A percentile compares a stretch with the other conserved stretches of the same genome.
These are phyloP conservation scores for Ommatoiulus sabulosus DNA, from an alignment of 2,888 invertebrate genomes.

Conservation along the genomic window DNA sequence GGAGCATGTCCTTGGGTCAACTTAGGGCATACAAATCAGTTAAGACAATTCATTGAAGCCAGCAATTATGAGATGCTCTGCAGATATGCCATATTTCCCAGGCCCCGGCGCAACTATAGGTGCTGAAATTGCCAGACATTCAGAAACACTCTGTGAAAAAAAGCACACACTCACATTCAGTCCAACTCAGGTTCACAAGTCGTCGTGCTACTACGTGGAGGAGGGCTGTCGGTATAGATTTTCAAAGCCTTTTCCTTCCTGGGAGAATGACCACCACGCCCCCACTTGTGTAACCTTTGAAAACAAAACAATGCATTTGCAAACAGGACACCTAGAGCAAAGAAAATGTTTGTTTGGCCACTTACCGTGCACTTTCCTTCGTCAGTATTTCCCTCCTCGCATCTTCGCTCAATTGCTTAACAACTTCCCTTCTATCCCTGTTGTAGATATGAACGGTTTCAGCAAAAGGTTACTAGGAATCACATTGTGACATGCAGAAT, in stretches of 20 bases:
- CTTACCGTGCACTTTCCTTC: constrained; percentile 71
- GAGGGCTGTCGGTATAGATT: constrained; percentile 75
- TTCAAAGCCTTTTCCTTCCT: constrained; percentile 79
- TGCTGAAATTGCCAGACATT: background rate
- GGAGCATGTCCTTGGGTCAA: background rate
- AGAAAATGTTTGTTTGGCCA: background rate
- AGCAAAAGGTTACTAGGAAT: background rate
- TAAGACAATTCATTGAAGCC: background rate
- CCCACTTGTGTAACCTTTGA: constrained; percentile 60
- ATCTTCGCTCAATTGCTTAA: constrained; percentile 74
- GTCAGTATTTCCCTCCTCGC: constrained; percentile 74
- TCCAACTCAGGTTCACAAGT: constrained; percentile 53
- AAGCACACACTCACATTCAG: background rate
- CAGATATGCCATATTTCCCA: background rate
- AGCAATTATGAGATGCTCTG: background rate
- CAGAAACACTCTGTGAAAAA: background rate
- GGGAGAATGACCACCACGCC: constrained; percentile 69
- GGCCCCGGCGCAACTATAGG: background rate
- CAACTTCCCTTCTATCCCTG: constrained; percentile 75
- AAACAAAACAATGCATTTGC: background rate
- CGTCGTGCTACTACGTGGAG: constrained; percentile 57
- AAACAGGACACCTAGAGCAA: background rate
- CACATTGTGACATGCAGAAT: too few relatives aligned
- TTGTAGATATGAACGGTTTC: background rate
- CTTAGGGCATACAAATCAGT: background rate